Evolutionary conservation across 2,797 vertebrate species (phyloP).

Genomic region (Peromyscus nudipes): DNA sequence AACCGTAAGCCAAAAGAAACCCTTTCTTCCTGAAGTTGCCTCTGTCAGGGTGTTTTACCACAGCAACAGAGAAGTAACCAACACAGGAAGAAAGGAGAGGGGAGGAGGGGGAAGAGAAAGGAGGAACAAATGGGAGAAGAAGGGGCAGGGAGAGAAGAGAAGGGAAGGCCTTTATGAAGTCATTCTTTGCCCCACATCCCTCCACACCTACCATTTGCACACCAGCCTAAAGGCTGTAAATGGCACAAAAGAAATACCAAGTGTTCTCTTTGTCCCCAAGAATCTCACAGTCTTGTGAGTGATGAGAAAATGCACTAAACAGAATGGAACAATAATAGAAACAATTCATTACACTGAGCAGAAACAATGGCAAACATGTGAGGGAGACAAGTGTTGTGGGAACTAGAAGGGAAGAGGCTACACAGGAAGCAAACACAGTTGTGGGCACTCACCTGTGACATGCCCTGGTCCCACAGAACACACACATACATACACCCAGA

Average conservation of each 20-base stretch:
- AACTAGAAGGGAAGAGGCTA: constrained; percentile 48
- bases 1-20: background rate
- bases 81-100: rapidly evolving
- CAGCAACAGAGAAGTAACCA: background rate
- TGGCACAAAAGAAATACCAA: constrained; percentile 28
- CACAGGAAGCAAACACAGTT: constrained; percentile 28
- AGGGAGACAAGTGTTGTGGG: constrained; percentile 39
- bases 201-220: background rate
- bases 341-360: background rate
- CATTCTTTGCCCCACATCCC: background rate
- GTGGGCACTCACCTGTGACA: constrained; percentile 41
- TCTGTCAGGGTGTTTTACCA: background rate
- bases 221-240: background rate
- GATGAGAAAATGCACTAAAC: constrained; percentile 43
- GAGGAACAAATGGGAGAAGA: no score
- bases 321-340: constrained; percentile 33
- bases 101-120: rapidly evolving
- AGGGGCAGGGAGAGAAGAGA: no score
- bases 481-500: background rate
- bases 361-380: background rate
- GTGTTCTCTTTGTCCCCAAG: background rate
- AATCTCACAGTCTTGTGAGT: constrained; percentile 13
- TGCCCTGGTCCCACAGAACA: background rate
- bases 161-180: background rate
- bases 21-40: background rate